A percentile compares a stretch with the other conserved stretches of the same genome.
Evolutionary conservation across 2,888 invertebrate genomes (phyloP).

Genomic region (Plebejus melissa): DNA sequence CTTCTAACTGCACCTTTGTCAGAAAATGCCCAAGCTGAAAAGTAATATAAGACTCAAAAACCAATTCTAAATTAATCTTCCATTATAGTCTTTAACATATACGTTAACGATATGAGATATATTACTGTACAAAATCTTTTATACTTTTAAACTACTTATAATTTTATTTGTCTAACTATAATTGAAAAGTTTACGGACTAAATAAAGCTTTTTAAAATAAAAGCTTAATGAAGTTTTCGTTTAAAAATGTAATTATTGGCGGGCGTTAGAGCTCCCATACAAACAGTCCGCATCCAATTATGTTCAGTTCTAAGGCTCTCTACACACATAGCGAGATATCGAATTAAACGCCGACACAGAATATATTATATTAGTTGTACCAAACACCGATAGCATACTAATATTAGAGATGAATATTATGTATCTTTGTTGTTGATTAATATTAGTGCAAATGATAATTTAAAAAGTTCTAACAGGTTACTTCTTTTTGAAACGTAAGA

Average conservation of each 20-base stretch:
- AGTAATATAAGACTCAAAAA: not conserved
- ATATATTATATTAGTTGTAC: too few species aligned
- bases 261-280: conserved; percentile 26
- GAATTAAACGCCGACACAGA: too few species aligned
- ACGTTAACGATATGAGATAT: not conserved
- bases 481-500: too few species aligned
- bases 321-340: not conserved
- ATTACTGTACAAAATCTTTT: not conserved
- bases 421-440: too few species aligned
- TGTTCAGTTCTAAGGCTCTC: not conserved
- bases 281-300: conserved; percentile 32
- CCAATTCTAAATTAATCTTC: not conserved
- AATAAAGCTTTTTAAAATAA: not conserved
- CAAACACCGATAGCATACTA: too few species aligned
- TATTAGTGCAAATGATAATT: too few species aligned
- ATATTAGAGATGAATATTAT: too few species aligned
- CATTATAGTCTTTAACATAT: not conserved
- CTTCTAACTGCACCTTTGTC: too few species aligned
- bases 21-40: not conserved
- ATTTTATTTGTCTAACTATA: not conserved
- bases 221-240: conserved; percentile 17
- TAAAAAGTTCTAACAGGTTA: too few species aligned
- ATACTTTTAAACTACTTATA: not conserved
- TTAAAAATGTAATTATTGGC: conserved; percentile 16
- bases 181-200: not conserved